Base-by-base conservation (phyloP, 1,140 invertebrate species). In the Monochamus saltuarius region DNA sequence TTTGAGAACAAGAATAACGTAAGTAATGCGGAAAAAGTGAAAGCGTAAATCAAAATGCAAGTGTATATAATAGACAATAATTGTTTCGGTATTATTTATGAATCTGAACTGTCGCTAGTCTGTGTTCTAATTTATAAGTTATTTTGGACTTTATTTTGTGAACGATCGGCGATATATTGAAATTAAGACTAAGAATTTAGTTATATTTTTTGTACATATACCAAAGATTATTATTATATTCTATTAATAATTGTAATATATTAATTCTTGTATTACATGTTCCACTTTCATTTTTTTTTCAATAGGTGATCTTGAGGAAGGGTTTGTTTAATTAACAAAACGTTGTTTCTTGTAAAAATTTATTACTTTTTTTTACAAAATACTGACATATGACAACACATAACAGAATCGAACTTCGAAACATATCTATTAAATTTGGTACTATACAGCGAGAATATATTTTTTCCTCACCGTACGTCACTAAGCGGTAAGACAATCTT, bases 1-100 rank as follows among this genome's bases (percentile, higher is more conserved):
- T 90, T 90, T 68, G 87, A 90, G 70, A 79, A 80, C 11, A 68
- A 66, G 56, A 68, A 62, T 56, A 60, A 38, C 19, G 37, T 35
- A 14, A 57, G 58, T 56, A 46, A 19, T 35, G 49, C 54, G 16
- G 39, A 47, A 7, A 66, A 66, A 49, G 54, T 46, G 39, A 66
- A 66, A 52, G 51, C 42, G 13, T 62, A 53, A 55, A 59, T 59
- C 45, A 64, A 64, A 59, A 57, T 22, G 14, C n/a, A 10, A 1
- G 34, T 35, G 29, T 17, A 37, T 19, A 29, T 50, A 1, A 13
- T 52, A n/a, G n/a, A 29, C 39, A 29, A n/a, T 38, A 38, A 40
- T 40, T 40, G 39, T 40, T 35, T 36, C 10, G 34, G 38, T 17
- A 37, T 39, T 54, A 54, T 42, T 54, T 39, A 40, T 42, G 37